Percentiles rank a stretch among this genome's conserved stretches.
phyloP scores from a whole-genome alignment of 1,140 invertebrate species.

The Brachystomella parvula region DNA sequence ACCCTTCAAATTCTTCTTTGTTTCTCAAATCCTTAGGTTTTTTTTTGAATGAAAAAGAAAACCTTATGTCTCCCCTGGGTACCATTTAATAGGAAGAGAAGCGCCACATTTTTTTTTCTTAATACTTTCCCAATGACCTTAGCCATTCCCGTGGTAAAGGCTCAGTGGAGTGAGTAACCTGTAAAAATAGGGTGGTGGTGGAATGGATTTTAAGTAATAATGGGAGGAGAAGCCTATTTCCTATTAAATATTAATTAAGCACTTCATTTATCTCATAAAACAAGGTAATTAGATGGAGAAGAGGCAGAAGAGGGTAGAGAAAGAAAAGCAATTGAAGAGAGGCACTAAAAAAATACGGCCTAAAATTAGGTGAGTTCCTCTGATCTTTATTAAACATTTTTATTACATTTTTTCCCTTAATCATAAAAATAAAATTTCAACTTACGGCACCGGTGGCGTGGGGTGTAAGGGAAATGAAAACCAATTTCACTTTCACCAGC shows the following conservation, averaged over 20 bases:
- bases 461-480: background rate
- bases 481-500: background rate
- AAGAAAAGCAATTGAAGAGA: background rate
- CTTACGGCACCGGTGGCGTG: too few species aligned
- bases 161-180: background rate
- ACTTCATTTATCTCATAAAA: slow-evolving; percentile 12
- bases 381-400: slow-evolving; percentile 13
- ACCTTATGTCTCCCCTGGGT: background rate
- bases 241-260: slow-evolving; percentile 13
- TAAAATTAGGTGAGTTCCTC: background rate
- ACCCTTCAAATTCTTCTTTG: background rate
- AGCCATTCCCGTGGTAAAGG: background rate
- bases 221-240: background rate
- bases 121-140: background rate
- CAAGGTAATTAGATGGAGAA: background rate
- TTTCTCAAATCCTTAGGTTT: background rate
- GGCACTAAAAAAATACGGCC: background rate
- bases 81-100: slow-evolving; percentile 4
- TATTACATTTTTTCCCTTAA: background rate
- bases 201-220: background rate
- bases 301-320: background rate
- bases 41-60: background rate
- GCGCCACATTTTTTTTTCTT: background rate
- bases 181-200: background rate
- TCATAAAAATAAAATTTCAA: slow-evolving; percentile 1